Evolutionary conservation across 1,140 invertebrate genomes (phyloP), one percentile per base, ranked within the genome.

Genomic region (Calliphora vicina): DNA sequence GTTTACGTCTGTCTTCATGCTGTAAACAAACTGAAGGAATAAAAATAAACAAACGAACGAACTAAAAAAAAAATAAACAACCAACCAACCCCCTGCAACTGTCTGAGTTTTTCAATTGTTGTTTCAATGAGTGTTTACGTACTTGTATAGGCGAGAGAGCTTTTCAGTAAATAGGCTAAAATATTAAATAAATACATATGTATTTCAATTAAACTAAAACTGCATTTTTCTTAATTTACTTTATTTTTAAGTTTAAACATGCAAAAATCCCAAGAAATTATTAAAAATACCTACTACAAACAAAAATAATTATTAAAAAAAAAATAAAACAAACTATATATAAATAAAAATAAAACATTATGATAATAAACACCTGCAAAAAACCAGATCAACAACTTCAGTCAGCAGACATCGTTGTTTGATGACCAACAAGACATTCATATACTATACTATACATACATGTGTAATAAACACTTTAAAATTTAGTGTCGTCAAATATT

Each of bases 371-470:
- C 61, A 67, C 61, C 61, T 67, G 61, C 61, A 67, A 67, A 67
- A 67, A 67, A 67, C 61, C 61, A 67, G 61, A 67, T 67, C 61
- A 67, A 67, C 61, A 67, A 67, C 61, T 67, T 67, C 61, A 67
- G 61, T 23, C 61, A 67, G n/a, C 61, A 67, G 61, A 67, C 61
- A 67, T 67, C 61, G n/a, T 67, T 23, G 20, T 67, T 67, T 67
- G 61, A 67, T 67, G 61, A 67, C 61, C 61, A 23, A 23, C 23
- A 67, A 67, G 61, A 67, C 17, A 67, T 67, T 17, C 45, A 50
- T 12, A n/a, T 50, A 17, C 17, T 43, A n/a, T n/a, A n/a, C 2
- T 29, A 35, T 15, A 57, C 1, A n/a, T n/a, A n/a, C 50, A 57
- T 57, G 15, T 57, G 17, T n/a, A 17, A 57, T 57, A 57, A 57